Evolutionary conservation across 2,797 vertebrate genomes (phyloP), one percentile per base, ranked within the genome.

Genomic region (Podarcis lilfordi): DNA sequence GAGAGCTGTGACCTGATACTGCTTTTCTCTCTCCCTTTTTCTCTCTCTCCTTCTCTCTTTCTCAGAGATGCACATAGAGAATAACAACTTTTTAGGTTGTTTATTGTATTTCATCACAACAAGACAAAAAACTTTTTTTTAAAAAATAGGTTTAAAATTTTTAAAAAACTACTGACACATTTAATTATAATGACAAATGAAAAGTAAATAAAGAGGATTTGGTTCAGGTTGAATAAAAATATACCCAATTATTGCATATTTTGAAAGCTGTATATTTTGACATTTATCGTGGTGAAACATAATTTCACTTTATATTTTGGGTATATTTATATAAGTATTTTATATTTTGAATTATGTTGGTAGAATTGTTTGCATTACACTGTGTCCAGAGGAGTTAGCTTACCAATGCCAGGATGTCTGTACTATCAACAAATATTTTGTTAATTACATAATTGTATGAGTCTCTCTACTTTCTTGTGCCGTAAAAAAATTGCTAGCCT

Each of bases 221-320:
- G 86, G 81, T 88, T 72, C 87, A 91, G 32, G 78, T 89, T 71
- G 80, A 93, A 85, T 89, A 88, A 91, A 88, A 93, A 85, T 82
- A 43, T 91, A 68, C 50, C 55, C 88, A 75, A 86, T 93, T 50
- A 88, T 76, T 84, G 45, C 66, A 8, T 86, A 43, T 89, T 92
- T 92, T 81, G 87, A 91, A 88, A 83, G 72, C 72, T 87, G 71
- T 59, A 29, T 86, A 78, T 88, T 88, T 80, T 43, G 72, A 29
- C 64, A 69, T 86, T 88, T 90, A 82, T 89, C 88, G 89, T 35
- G 78, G 37, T 35, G 88, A 81, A 93, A 80, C 27, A 0, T 64
- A 5, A 84, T 79, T 91, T 86, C 25, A 88, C 25, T 8, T 40
- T 40, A 40, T 40, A 40, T 40, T 40, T 40, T 40, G 37, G 37